These are phyloP conservation scores for Nasua narica DNA, from an alignment of 2,797 vertebrate species.

Conservation along the genomic window DNA sequence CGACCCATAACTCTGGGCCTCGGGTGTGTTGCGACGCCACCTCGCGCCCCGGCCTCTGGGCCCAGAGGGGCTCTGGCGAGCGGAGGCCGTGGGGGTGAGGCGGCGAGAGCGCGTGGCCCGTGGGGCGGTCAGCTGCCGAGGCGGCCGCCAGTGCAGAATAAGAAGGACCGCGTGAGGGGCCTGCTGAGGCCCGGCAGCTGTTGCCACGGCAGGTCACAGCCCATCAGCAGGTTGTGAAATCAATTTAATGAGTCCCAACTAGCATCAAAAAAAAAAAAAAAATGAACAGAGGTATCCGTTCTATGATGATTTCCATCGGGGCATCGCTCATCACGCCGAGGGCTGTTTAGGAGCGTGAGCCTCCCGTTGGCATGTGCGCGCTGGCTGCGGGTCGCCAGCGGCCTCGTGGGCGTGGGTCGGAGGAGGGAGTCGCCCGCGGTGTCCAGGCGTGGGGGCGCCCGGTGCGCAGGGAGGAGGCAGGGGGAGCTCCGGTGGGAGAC, in stretches of 20 bases:
- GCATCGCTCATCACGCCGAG: not conserved
- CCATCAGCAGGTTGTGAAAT: slow-evolving; percentile 37
- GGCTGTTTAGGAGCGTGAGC: not conserved
- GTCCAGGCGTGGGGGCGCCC: not conserved
- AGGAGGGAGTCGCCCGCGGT: not conserved
- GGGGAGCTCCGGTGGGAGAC: not conserved
- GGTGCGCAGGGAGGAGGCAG: rapidly evolving
- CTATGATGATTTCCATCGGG: not conserved
- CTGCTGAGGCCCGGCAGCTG: not conserved
- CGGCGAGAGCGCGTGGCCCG: rapidly evolving
- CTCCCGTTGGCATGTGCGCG: not conserved
- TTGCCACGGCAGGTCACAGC: not conserved
- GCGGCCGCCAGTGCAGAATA: not conserved
- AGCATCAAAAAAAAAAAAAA: not conserved
- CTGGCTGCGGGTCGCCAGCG: not conserved
- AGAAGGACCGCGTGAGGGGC: not conserved
- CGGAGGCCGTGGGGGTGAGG: not conserved
- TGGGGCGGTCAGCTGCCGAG: not conserved
- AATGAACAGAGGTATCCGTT: no score
- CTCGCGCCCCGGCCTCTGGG: not conserved
- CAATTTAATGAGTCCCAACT: slow-evolving; percentile 40
- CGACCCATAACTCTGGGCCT: not conserved
- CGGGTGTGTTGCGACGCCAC: rapidly evolving
- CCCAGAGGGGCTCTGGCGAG: not conserved
- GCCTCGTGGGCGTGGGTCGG: not conserved